These are phyloP conservation scores for Cisticola juncidis DNA, from an alignment of 2,113 vertebrate species.

Conservation along the genomic window DNA sequence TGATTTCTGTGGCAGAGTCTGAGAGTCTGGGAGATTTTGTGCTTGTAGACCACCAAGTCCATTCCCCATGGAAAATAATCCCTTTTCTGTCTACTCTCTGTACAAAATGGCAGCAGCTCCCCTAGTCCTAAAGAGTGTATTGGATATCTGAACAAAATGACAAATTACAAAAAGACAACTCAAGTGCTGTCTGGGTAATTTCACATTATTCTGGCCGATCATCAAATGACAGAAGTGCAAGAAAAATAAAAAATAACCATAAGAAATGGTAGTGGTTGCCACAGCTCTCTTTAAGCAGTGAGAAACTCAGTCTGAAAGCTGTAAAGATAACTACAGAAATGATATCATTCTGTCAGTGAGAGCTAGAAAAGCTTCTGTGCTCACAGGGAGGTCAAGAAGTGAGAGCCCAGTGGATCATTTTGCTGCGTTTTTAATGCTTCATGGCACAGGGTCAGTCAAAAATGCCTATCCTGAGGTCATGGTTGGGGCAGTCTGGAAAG, in stretches of 20 bases:
- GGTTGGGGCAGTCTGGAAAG: constrained; percentile 22
- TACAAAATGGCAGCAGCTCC: not conserved
- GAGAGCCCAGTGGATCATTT: constrained; percentile 53
- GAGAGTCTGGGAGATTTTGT: not conserved
- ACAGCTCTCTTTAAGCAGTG: constrained; percentile 35
- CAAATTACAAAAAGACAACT: not conserved
- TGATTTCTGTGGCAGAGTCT: not conserved
- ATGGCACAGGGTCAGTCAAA: constrained; percentile 41
- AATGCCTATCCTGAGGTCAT: constrained; percentile 36
- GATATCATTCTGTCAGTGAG: constrained; percentile 9
- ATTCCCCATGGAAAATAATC: not conserved
- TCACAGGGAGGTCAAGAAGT: constrained; percentile 19
- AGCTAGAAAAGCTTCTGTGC: constrained; percentile 15
- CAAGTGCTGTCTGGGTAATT: not conserved
- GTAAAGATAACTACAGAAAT: constrained; percentile 35
- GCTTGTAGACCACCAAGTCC: not conserved
- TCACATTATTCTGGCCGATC: not conserved
- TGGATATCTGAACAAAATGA: not conserved
- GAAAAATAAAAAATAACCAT: not conserved
- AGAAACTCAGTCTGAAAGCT: constrained; percentile 11
- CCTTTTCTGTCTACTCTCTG: not conserved
- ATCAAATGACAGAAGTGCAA: not conserved
- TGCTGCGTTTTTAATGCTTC: constrained; percentile 51
- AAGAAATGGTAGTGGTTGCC: not conserved
- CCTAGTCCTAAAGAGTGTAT: not conserved